Evolutionary conservation across 2,797 vertebrate species (phyloP).

Genomic region (Danio choprae): DNA sequence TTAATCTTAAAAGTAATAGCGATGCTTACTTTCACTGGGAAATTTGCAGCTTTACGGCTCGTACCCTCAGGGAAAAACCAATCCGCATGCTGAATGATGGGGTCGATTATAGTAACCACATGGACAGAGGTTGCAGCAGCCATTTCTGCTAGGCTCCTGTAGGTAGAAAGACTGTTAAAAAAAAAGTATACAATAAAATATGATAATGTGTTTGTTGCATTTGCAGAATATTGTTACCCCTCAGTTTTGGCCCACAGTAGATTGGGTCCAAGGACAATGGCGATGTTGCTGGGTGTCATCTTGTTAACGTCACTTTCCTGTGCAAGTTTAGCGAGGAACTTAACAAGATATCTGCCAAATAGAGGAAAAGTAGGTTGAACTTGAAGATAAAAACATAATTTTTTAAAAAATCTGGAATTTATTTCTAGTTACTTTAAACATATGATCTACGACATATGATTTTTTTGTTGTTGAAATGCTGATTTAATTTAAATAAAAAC

Average conservation of each 20-base stretch:
- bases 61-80: slow-evolving; percentile 92
- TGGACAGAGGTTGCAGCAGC: slow-evolving; percentile 90
- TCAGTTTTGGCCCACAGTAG: slow-evolving; percentile 88
- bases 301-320: slow-evolving; percentile 89
- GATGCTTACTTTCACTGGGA: not conserved
- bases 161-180: slow-evolving; percentile 26
- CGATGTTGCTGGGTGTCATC: slow-evolving; percentile 90
- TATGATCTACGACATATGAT: no score
- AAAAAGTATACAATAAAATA: not conserved
- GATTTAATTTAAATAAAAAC: not conserved
- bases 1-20: not conserved
- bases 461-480: not conserved
- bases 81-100: slow-evolving; percentile 88
- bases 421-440: no score
- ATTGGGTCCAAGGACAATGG: slow-evolving; percentile 90
- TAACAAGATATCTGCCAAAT: slow-evolving; percentile 85
- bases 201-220: slow-evolving; percentile 9
- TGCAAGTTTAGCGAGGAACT: slow-evolving; percentile 88
- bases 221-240: slow-evolving; percentile 77
- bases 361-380: not conserved
- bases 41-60: not conserved
- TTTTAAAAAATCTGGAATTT: not conserved
- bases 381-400: not conserved
- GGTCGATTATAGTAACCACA: slow-evolving; percentile 88
- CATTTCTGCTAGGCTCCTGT: slow-evolving; percentile 87